Percentiles rank a stretch among this genome's conserved stretches.
Evolutionary conservation across 2,797 vertebrate genomes (phyloP).

Genomic region (Esox lucius): DNA sequence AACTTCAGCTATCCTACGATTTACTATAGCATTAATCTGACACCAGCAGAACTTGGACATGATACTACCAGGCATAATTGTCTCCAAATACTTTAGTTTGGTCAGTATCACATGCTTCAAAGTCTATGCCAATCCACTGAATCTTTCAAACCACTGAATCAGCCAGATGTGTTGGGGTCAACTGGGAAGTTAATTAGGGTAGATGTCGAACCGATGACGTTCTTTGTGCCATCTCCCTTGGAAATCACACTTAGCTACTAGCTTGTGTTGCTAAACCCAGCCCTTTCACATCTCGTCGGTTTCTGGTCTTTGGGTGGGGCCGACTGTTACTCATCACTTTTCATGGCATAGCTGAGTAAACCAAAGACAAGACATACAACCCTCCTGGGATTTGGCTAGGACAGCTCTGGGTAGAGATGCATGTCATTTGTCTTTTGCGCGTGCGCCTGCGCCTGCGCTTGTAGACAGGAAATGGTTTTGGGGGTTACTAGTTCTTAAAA

Average conservation of each 20-base stretch:
- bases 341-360: constrained; percentile 34
- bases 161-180: neutral
- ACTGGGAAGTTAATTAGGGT: too few species aligned
- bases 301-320: constrained; percentile 60
- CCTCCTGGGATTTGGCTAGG: neutral
- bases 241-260: constrained; percentile 2
- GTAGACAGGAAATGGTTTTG: neutral
- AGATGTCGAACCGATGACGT: neutral
- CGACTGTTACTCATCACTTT: constrained; percentile 68
- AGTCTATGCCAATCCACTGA: neutral
- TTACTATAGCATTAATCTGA: neutral
- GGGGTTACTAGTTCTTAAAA: neutral
- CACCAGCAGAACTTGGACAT: neutral
- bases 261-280: constrained; percentile 35
- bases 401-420: too few species aligned
- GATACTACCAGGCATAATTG: neutral
- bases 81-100: neutral
- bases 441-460: neutral
- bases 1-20: neutral
- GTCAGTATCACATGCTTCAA: constrained; percentile 16
- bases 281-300: constrained; percentile 36
- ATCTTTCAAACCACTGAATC: neutral
- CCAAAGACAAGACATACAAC: neutral
- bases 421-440: neutral
- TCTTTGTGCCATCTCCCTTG: neutral